These are phyloP conservation scores for Lucilia sericata DNA, from an alignment of 1,140 invertebrate genomes.

Conservation along the genomic window DNA sequence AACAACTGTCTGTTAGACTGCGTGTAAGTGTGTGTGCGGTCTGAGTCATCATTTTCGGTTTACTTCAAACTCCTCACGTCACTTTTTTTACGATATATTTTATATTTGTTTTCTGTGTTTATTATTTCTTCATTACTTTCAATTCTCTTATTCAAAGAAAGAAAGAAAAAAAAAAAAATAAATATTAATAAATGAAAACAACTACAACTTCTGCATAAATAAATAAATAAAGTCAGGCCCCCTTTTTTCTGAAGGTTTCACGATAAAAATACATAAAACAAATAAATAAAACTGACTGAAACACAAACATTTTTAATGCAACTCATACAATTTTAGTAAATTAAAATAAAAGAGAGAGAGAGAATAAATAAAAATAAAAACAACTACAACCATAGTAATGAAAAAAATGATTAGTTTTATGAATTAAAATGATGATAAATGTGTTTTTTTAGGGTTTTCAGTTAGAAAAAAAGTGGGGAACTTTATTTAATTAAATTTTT, in stretches of 20 bases:
- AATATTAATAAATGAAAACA: not conserved
- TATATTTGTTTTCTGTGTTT: not conserved
- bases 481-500: too few species aligned
- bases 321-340: not conserved
- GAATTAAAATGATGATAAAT: too few species aligned
- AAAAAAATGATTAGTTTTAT: too few species aligned
- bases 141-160: not conserved
- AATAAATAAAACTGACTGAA: not conserved
- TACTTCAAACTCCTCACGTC: not conserved
- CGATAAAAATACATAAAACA: conserved; percentile 10
- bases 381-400: not conserved
- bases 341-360: not conserved
- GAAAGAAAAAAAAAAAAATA: not conserved
- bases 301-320: not conserved
- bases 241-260: conserved; percentile 24
- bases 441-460: too few species aligned
- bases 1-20: not conserved
- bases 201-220: not conserved
- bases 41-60: not conserved
- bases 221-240: not conserved
- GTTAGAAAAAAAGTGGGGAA: too few species aligned
- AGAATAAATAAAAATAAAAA: not conserved
- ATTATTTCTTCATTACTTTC: not conserved
- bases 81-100: not conserved
- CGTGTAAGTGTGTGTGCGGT: not conserved